Base-by-base conservation (phyloP, 2,888 invertebrate genomes). In the Harpalus rufipes region DNA sequence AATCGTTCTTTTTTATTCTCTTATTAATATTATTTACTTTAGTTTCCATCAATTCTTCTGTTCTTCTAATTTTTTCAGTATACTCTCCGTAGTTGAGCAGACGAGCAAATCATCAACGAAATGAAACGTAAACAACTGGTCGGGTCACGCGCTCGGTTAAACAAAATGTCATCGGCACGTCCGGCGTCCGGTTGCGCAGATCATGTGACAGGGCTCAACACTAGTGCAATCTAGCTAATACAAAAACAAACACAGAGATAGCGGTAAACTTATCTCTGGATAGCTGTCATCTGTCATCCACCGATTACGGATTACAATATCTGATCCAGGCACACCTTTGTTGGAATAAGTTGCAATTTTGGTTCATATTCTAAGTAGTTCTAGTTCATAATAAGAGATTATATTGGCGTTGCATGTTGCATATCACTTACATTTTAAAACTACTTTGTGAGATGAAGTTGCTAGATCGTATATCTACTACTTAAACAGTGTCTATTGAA, bases 171-270 rank as follows among this genome's bases (percentile, higher is more conserved):
- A 51, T 2, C 8, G 10, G 44, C 32, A 32, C 6, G 32, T 32
- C 32, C 32, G 32, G 32, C 10, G 44, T 51, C 21, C 18, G 63
- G 63, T 63, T 12, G 12, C 63, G 10, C 16, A 21, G 63, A 25
- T 63, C 63, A 25, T 18, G 18, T 63, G 25, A 63, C 25, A 59
- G 59, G 63, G 63, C 63, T 63, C 21, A 12, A 10, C 63, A 63
- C 63, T 21, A 63, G 18, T 25, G 25, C 63, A 63, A 63, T 63
- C 63, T 63, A 63, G 63, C 63, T 63, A 63, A 63, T 63, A 63
- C 25, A 18, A 63, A 25, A 12, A 25, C 63, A 63, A 63, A 63
- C 63, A 61, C 21, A 8, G 0, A 25, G 63, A 63, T 63, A 63
- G 63, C 63, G 63, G 63, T 63, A 25, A 63, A 63, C 63, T 63